Conservation (phyloP, 2,113 vertebrate species). For the Centropus unirufus region DNA sequence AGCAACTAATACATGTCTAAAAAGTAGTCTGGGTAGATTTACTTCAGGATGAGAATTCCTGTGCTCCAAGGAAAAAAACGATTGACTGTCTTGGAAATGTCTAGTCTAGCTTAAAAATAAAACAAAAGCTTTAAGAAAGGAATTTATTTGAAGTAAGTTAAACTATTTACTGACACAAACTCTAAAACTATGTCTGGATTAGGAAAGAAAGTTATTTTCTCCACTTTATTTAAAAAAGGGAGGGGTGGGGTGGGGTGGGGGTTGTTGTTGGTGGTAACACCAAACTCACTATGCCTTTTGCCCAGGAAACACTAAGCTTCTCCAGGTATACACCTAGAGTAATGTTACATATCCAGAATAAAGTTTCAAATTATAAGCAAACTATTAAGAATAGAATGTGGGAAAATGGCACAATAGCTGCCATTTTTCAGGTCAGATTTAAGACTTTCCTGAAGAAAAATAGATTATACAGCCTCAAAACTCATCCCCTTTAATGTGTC, state of each 20-base stretch:
- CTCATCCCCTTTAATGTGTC: neutral
- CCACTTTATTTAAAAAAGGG: neutral
- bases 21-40: neutral
- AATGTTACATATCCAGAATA: neutral
- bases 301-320: neutral
- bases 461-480: accelerated
- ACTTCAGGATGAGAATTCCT: neutral
- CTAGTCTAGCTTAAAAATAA: neutral
- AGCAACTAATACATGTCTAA: neutral
- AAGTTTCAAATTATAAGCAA: neutral
- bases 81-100: neutral
- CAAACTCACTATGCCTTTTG: neutral
- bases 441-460: neutral
- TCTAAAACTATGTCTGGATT: neutral
- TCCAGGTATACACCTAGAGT: neutral
- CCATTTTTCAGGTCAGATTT: neutral
- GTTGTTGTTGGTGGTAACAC: too few species aligned
- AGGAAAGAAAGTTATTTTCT: neutral
- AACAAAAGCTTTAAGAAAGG: neutral
- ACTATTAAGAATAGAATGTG: neutral
- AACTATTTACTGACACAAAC: neutral
- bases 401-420: neutral
- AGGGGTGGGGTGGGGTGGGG: accelerated
- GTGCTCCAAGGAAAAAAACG: neutral
- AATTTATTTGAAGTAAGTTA: neutral